Evolutionary conservation across 2,113 vertebrate species (phyloP), one percentile per base, ranked within the genome.

Genomic region (Apistogramma diplotaenia): DNA sequence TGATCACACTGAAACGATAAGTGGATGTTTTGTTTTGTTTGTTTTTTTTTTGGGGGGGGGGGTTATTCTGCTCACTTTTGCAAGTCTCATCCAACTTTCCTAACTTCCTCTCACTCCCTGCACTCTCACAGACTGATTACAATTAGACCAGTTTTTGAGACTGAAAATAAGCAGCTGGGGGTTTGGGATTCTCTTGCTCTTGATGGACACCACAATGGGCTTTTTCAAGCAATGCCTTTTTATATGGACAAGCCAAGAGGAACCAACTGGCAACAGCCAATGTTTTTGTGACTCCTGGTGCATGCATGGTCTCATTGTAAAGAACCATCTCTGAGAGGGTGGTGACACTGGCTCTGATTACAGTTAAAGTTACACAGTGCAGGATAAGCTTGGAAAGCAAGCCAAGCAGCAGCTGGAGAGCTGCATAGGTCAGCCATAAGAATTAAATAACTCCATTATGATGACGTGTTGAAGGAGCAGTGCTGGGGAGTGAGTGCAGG

Each of bases 361-460:
- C 40, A 77, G 67, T 82, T 55, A 82, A 6, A 33, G 33, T 35
- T 35, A 86, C 67, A 59, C 54, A 62, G 25, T 29, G 46, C 56
- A 84, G 11, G 53, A 88, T 83, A 67, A 51, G 59, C 83, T 82
- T 25, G 60, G 56, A 61, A 59, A 57, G 27, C n/a, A 35, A 46
- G 76, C 77, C 58, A 58, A 77, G 72, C 81, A 75, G 65, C 9
- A 9, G 59, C 70, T 74, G 43, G 27, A 67, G 35, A 58, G 35
- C 58, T 61, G 5, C 19, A 10, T 11, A 15, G 76, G n/a, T 78
- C 4, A 3, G 65, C 25, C 54, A 40, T n/a, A 43, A 61, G 74
- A 78, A 79, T 74, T 58, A 79, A 84, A 89, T 91, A 81, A 54
- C 86, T 83, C n/a, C 70, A 35, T 85, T 58, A 78, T 86, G 79